Evolutionary conservation across 2,113 vertebrate species (phyloP).

Genomic region (Brachirus orientalis): DNA sequence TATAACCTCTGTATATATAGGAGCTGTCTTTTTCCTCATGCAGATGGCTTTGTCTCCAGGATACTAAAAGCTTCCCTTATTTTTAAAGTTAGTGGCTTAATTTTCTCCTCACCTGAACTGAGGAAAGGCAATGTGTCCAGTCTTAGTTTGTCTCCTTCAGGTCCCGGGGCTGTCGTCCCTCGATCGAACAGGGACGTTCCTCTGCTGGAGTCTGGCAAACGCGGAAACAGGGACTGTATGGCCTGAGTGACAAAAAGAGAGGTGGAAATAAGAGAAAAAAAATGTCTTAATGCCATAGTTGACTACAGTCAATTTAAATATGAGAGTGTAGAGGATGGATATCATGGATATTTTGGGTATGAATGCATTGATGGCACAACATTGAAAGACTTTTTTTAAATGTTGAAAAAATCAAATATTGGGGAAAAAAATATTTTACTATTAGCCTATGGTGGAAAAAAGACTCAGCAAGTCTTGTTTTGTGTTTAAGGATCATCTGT

Average conservation of each 20-base stretch:
- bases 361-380: too few species aligned
- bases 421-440: too few species aligned
- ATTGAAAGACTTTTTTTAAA: too few species aligned
- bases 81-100: conserved; percentile 10
- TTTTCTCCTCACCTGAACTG: conserved; percentile 82
- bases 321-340: too few species aligned
- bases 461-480: too few species aligned
- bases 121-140: conserved; percentile 89
- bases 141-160: conserved; percentile 89
- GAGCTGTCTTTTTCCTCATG: conserved; percentile 1
- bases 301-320: too few species aligned
- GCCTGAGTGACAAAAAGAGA: conserved; percentile 71
- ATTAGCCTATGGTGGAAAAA: too few species aligned
- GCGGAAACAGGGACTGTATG: conserved; percentile 90
- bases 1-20: neutral
- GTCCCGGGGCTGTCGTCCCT: conserved; percentile 71
- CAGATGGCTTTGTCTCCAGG: conserved; percentile 2
- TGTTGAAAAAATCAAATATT: too few species aligned
- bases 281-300: too few species aligned
- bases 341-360: too few species aligned
- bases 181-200: conserved; percentile 85
- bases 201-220: conserved; percentile 85
- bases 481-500: too few species aligned
- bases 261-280: too few species aligned
- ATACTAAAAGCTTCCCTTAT: conserved; percentile 26